Base-by-base conservation (phyloP, 2,113 vertebrate species). In the Ageneiosus marmoratus region DNA sequence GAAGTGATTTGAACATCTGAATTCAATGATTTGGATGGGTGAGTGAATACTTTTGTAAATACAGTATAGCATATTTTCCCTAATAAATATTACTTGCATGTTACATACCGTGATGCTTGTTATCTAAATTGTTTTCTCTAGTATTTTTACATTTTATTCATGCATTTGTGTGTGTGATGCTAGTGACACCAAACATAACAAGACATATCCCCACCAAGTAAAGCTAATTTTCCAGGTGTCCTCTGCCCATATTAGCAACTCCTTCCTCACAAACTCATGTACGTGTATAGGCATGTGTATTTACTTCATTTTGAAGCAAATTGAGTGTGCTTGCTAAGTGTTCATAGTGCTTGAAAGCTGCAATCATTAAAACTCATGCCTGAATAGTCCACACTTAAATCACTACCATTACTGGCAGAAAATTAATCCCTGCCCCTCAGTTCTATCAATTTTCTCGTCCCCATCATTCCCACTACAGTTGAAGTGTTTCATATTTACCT, bases 291-390 rank as follows among this genome's bases (percentile, higher is more conserved):
- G 13, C 32, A 44, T 62, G 70, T 53, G 15, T 51, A 20, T 82
- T 27, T 75, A 29, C 27, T 18, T 72, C 29, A 80, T 67, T 79
- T 48, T 84, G 41, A 10, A 56, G 48, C 44, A 69, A 77, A 77
- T 56, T 27, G 41, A 81, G 55, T 72, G 53, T 69, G 72, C 65
- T 81, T 58, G 65, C 72, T 84, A 82, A 88, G 70, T 22, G 74
- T 62, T 83, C 80, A n/a, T 56, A 70, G 83, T 70, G 67, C 65
- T 83, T 83, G 77, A 83, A 80, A 80, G 65, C 72, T 60, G 81
- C 78, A 78, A 81, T 80, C 73, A 58, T 82, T 88, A 84, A 86
- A 88, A 77, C 67, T 76, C 69, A 80, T 44, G 75, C 82, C 58
- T 84, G 76, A 82, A 81, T 74, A 77, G 77, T 18, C 48, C 37